A percentile compares a stretch with the other conserved stretches of the same genome.
Conservation (phyloP, 2,888 invertebrate genomes). For the Stenurella melanura region DNA sequence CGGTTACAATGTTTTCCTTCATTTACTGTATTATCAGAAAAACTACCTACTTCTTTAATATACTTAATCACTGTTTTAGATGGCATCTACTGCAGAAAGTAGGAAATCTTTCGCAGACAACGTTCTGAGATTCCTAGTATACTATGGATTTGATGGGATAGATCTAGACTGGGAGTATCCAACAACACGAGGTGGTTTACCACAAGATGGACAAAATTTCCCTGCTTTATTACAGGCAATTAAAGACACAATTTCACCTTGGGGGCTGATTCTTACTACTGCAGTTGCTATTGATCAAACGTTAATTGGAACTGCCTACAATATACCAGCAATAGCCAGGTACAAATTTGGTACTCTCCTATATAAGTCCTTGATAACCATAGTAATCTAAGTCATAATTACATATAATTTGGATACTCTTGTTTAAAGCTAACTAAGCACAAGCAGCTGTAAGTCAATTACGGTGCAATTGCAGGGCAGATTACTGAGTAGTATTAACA, state of each 20-base stretch:
- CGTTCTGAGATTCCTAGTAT: conserved; percentile 65
- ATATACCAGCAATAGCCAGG: conserved; percentile 69
- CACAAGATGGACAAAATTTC: conserved; percentile 61
- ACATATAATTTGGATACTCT: too few relatives aligned
- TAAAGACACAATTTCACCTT: conserved; percentile 69
- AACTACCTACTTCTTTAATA: too few relatives aligned
- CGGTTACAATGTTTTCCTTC: too few relatives aligned
- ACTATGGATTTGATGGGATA: conserved; percentile 80
- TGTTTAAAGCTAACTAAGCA: too few relatives aligned
- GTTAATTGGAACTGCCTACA: conserved; percentile 70
- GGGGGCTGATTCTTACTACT: conserved; percentile 71
- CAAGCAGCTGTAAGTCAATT: too few relatives aligned
- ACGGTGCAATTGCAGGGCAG: too few relatives aligned
- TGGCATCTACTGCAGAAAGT: conserved; percentile 69
- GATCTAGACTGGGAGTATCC: conserved; percentile 86
- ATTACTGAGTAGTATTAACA: too few relatives aligned
- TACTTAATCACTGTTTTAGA: conserved; percentile 61
- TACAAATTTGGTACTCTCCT: conserved; percentile 45
- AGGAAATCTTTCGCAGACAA: conserved; percentile 72
- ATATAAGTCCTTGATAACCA: too few relatives aligned
- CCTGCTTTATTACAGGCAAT: conserved; percentile 70
- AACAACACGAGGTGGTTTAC: conserved; percentile 74
- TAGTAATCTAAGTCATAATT: too few relatives aligned
- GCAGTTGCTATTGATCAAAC: conserved; percentile 73
- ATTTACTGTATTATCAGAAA: too few relatives aligned